Conservation (phyloP, 2,113 vertebrate genomes). For the Syngnathus floridae region DNA sequence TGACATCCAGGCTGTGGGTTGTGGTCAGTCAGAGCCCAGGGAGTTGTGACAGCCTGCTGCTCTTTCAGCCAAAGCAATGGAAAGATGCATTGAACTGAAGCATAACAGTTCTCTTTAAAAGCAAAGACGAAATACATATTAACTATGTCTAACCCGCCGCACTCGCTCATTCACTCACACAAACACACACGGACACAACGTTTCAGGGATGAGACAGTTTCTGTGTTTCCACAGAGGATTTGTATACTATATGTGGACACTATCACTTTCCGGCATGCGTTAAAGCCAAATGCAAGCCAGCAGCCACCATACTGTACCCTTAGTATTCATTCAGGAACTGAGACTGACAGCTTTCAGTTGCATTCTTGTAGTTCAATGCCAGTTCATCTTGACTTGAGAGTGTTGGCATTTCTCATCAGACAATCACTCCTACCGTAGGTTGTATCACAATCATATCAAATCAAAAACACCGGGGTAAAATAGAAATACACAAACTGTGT, state of each 20-base stretch:
- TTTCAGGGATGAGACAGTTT: constrained; percentile 19
- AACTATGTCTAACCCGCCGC: constrained; percentile 12
- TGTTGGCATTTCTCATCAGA: constrained; percentile 52
- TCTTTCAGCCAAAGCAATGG: constrained; percentile 47
- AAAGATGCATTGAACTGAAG: constrained; percentile 38
- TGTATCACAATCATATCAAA: constrained; percentile 9
- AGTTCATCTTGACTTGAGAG: constrained; percentile 50
- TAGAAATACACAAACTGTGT: constrained; percentile 8
- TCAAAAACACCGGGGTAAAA: neutral
- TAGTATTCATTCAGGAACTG: constrained; percentile 41
- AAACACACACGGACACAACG: constrained; percentile 22
- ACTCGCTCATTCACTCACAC: constrained; percentile 17
- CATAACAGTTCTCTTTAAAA: constrained; percentile 16
- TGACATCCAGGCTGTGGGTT: constrained; percentile 47
- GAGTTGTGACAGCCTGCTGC: constrained; percentile 59
- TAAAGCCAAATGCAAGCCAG: constrained; percentile 29
- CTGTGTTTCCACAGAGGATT: constrained; percentile 12
- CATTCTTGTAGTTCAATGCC: constrained; percentile 49
- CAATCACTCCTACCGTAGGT: constrained; percentile 29
- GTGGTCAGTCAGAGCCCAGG: constrained; percentile 59
- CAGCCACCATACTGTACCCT: constrained; percentile 4
- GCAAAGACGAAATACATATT: constrained; percentile 27
- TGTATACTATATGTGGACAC: neutral
- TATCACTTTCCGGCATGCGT: constrained; percentile 8
- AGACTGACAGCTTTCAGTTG: constrained; percentile 43